These are phyloP conservation scores for Frankliniella intonsa DNA, from an alignment of 2,888 invertebrate species.

Conservation along the genomic window DNA sequence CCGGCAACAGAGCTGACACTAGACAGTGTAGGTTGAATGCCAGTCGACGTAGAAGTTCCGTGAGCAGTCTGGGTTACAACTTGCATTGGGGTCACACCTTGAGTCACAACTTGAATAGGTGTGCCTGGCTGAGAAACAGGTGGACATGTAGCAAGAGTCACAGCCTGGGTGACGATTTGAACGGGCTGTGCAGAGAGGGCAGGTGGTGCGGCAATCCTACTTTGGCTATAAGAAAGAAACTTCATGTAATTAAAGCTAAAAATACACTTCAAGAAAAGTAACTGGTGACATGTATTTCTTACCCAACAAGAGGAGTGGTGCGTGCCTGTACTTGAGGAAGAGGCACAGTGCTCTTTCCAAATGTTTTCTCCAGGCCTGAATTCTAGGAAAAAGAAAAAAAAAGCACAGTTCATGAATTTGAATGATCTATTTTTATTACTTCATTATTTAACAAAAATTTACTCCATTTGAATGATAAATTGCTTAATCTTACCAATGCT, in stretches of 20 bases:
- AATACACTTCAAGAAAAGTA: neutral
- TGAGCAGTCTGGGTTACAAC: neutral
- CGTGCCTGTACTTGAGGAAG: neutral
- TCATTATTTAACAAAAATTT: no score
- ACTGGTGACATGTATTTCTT: neutral
- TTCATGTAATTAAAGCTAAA: neutral
- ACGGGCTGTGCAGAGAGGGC: neutral
- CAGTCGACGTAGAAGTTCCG: neutral
- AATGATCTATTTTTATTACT: neutral
- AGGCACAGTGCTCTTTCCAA: neutral
- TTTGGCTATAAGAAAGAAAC: neutral
- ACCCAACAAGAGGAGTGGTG: neutral
- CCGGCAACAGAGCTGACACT: conserved; percentile 4
- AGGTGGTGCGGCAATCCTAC: neutral
- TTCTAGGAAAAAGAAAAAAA: neutral
- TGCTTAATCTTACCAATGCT: neutral
- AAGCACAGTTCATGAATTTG: neutral
- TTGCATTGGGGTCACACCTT: neutral
- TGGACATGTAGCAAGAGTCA: neutral
- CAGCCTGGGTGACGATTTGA: conserved; percentile 7
- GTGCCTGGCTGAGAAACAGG: conserved; percentile 14
- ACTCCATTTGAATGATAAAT: no score
- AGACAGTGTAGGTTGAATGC: conserved; percentile 23
- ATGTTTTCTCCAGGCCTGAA: neutral
- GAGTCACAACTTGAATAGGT: neutral